Evolutionary conservation across 2,888 invertebrate species (phyloP), one percentile per base, ranked within the genome.

Genomic region (Tridacna crocea): DNA sequence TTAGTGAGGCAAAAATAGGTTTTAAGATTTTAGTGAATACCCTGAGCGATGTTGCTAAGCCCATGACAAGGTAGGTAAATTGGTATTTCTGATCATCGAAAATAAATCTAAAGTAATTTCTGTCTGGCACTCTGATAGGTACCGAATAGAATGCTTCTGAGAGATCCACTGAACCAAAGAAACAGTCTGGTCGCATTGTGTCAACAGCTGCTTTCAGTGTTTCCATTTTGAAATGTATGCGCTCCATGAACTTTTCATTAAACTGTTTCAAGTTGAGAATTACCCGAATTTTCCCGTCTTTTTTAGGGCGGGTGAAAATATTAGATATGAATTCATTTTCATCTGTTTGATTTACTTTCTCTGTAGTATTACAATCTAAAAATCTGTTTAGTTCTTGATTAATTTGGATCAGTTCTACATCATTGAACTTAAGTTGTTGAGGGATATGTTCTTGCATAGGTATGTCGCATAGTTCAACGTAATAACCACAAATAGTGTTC

Each of bases 301-400:
- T 79, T 66, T 79, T 79, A 12, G 55, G 79, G 22, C 66, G n/a
- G 58, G 48, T 51, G 24, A 74, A 79, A n/a, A 79, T 79, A 66
- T 79, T 79, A 0, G 74, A 66, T 13, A 79, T 73, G 51, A 66
- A 79, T 51, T 79, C 63, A 58, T 78, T 27, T 26, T 27, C 19
- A 13, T 66, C 66, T 19, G 11, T 27, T 11, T 22, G 10, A 66
- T 11, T 66, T 26, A 66, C 66, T 27, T 66, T 27, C 17, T 66
- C 66, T 26, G 26, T 66, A 24, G 26, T 66, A 11, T 26, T 26
- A 19, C 17, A 26, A 66, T 66, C 66, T 26, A 66, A 10, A 66
- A 66, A 66, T 66, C 26, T 66, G 22, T 66, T 4, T 19, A 66
- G 17, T 66, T 66, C 66, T 10, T 10, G 17, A 66, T 12, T 26